Conservation (phyloP, 2,113 vertebrate species). For the Phylloscopus trochiloides region DNA sequence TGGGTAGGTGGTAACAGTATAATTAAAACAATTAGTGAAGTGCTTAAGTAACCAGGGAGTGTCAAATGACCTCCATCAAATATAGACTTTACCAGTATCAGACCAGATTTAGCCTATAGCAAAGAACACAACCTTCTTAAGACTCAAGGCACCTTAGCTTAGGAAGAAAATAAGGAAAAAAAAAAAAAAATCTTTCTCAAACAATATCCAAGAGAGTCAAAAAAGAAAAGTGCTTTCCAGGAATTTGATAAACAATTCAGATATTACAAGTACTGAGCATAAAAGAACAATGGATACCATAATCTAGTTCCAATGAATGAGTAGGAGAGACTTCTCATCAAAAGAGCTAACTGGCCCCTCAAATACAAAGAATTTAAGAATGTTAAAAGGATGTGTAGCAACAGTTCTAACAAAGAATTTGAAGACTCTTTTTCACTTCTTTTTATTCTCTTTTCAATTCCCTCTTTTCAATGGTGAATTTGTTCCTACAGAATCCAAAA, state of each 20-base stretch:
- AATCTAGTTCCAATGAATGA: background rate
- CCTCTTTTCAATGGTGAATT: background rate
- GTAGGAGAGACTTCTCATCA: background rate
- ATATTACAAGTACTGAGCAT: background rate
- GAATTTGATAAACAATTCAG: background rate
- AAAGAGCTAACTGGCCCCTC: background rate
- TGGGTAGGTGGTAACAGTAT: background rate
- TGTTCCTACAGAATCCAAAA: background rate
- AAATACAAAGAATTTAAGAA: background rate
- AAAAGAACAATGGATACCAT: background rate
- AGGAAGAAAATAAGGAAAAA: background rate
- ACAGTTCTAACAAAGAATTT: background rate
- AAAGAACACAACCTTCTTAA: background rate
- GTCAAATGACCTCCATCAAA: background rate
- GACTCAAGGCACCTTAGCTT: background rate
- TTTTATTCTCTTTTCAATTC: background rate
- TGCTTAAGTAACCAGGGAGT: background rate
- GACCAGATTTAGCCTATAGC: background rate
- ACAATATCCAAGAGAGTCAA: background rate
- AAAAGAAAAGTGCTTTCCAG: background rate
- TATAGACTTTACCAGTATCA: background rate
- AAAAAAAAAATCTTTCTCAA: background rate
- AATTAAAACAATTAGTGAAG: background rate
- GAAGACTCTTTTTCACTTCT: background rate
- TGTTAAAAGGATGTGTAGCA: background rate